phyloP scores from a whole-genome alignment of 2,888 invertebrate species.

The Erpobdella octoculata region DNA sequence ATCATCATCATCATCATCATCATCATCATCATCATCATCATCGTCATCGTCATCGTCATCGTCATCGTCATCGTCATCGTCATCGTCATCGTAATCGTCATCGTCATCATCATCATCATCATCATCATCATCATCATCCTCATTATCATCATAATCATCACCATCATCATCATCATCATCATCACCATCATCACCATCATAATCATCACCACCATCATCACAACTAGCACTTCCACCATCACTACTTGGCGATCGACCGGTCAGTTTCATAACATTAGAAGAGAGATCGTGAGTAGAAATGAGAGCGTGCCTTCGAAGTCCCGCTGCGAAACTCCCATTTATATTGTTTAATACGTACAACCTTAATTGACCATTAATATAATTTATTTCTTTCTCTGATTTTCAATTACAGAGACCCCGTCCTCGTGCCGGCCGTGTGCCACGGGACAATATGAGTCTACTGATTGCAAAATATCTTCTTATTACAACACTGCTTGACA shows the following conservation, averaged over 20 bases:
- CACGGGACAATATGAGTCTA: neutral
- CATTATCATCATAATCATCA: conserved; percentile 1
- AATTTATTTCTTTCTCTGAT: conserved; percentile 13
- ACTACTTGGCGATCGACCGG: too few species aligned
- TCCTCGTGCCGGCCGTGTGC: neutral
- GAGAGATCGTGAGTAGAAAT: neutral
- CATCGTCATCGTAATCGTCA: neutral
- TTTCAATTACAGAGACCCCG: conserved; percentile 10
- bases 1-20: conserved; percentile 15
- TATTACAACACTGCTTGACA: too few species aligned
- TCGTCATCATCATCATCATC: neutral
- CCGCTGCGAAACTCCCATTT: conserved; percentile 12
- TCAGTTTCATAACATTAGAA: too few species aligned
- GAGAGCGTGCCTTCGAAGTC: neutral
- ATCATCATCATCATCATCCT: neutral
- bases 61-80: too few species aligned
- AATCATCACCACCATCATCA: neutral
- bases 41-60: conserved; percentile 16
- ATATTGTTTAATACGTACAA: conserved; percentile 10
- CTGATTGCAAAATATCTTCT: conserved; percentile 8
- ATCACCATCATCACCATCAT: neutral
- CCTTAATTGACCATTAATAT: conserved; percentile 12
- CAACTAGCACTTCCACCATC: neutral
- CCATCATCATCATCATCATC: neutral
- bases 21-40: conserved; percentile 5